These are phyloP conservation scores for Heteromormyrus szaboi DNA, from an alignment of 2,797 vertebrate genomes.

Conservation along the genomic window DNA sequence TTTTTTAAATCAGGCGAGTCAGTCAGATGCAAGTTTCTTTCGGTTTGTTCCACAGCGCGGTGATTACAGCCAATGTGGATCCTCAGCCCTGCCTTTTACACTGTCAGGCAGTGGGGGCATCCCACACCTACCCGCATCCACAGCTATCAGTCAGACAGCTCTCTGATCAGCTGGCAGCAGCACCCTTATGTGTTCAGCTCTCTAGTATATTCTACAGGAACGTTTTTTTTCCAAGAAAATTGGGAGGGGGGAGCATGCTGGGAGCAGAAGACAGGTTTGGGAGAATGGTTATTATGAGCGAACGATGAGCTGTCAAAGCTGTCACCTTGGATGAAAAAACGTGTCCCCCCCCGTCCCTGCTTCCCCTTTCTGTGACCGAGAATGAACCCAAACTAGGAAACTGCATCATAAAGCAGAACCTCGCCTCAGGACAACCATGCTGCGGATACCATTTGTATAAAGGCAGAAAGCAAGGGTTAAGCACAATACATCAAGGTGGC, in stretches of 20 bases:
- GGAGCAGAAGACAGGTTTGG: not conserved
- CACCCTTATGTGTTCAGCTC: not conserved
- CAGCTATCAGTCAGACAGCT: conserved; percentile 39
- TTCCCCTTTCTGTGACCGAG: not conserved
- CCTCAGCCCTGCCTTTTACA: conserved; percentile 29
- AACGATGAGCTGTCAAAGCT: conserved; percentile 22
- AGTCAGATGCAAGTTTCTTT: conserved; percentile 27
- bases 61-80: conserved; percentile 42
- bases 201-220: not conserved
- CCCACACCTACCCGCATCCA: conserved; percentile 25
- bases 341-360: not conserved
- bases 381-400: conserved; percentile 4
- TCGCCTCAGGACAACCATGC: not conserved
- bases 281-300: conserved; percentile 34
- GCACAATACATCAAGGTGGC: not conserved
- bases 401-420: not conserved
- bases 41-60: conserved; percentile 7
- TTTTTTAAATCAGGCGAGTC: not conserved
- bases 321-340: conserved; percentile 29
- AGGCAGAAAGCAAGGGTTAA: not conserved
- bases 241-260: conserved; percentile 14
- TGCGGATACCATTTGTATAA: not conserved
- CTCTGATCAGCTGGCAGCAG: conserved; percentile 42
- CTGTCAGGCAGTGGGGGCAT: conserved; percentile 22
- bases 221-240: not conserved